These are phyloP conservation scores for Damaliscus lunatus DNA, from an alignment of 2,113 vertebrate genomes.

Conservation along the genomic window DNA sequence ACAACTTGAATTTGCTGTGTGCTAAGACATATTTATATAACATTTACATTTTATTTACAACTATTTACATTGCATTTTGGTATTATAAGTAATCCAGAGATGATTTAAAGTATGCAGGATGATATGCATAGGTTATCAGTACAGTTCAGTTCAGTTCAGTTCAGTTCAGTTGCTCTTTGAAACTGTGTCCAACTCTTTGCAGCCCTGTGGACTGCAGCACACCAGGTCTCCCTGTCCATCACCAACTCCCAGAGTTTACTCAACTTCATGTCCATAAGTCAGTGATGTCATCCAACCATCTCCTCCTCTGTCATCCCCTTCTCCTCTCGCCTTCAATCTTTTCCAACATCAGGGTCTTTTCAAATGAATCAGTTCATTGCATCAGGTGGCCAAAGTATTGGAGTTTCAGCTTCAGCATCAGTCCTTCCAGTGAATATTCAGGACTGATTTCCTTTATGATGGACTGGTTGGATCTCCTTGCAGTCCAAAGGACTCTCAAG, in stretches of 20 bases:
- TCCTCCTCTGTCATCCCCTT: neutral
- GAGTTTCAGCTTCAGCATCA: neutral
- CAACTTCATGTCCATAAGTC: neutral
- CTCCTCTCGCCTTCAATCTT: neutral
- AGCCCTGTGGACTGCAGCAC: neutral
- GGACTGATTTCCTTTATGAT: neutral
- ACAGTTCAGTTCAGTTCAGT: too few species aligned
- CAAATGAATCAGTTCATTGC: fast-evolving
- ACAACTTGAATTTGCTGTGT: neutral
- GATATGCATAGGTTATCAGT: neutral
- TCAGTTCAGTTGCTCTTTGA: neutral
- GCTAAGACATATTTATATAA: neutral
- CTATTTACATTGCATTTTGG: neutral
- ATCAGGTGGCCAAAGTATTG: neutral
- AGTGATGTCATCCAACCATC: neutral
- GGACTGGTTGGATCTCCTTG: neutral
- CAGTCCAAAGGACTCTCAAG: neutral
- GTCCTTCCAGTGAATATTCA: neutral
- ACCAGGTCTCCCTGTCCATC: neutral
- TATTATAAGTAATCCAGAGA: neutral
- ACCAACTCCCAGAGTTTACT: neutral
- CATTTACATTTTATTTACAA: neutral
- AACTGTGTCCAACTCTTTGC: neutral
- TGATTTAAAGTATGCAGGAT: neutral
- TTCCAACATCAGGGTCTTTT: neutral